Evolutionary conservation across 2,797 vertebrate genomes (phyloP).

Genomic region (Cyprinella venusta): DNA sequence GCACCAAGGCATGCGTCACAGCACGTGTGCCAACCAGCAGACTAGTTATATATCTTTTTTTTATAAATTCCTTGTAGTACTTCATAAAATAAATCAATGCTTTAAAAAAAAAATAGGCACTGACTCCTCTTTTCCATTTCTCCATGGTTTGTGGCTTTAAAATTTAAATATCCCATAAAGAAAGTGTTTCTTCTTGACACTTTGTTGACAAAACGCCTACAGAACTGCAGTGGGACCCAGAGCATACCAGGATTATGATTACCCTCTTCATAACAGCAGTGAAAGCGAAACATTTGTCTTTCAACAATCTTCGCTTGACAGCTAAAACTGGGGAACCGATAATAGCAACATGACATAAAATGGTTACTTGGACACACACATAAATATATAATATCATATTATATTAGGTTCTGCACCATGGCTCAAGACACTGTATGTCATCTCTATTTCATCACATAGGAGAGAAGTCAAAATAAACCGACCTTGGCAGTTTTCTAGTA

Average conservation of each 20-base stretch:
- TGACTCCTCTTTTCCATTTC: conserved; percentile 1
- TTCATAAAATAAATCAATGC: neutral
- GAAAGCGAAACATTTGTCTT: conserved; percentile 13
- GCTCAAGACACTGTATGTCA: neutral
- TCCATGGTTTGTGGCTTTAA: neutral
- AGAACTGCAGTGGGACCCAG: neutral
- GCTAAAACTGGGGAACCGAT: conserved; percentile 62
- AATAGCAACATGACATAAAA: conserved; percentile 4
- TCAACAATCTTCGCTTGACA: conserved; percentile 6
- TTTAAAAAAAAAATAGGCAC: neutral
- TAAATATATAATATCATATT: neutral
- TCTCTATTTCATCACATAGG: neutral
- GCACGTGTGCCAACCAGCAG: neutral
- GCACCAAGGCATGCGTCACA: neutral
- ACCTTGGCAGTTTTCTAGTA: neutral
- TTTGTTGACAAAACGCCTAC: conserved; percentile 5
- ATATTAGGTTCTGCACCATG: neutral
- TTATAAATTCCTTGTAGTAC: neutral
- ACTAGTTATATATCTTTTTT: neutral
- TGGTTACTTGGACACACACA: neutral
- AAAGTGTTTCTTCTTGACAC: neutral
- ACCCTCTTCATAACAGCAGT: neutral
- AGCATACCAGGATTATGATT: conserved; percentile 8
- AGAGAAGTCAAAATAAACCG: conserved; percentile 11
- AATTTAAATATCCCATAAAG: conserved; percentile 2